Base-by-base conservation (phyloP, 2,797 vertebrate genomes). In the Eidolon dupreanum region DNA sequence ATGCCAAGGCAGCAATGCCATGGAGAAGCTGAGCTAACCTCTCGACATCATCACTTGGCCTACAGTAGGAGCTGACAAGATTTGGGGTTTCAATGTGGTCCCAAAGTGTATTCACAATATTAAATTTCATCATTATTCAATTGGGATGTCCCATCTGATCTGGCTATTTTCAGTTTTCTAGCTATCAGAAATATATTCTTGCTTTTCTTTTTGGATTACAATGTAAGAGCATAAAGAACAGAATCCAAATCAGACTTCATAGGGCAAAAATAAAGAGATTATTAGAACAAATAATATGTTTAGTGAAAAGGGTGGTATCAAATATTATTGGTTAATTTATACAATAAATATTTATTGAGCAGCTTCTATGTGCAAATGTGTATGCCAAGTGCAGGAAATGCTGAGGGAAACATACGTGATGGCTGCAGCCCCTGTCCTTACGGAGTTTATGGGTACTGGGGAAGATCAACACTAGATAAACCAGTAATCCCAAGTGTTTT, bases 231-330 rank as follows among this genome's bases (percentile, higher is more conserved):
- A 79, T 78, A 46, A 61, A n/a, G 57, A 38, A 4, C 33, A 86
- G n/a, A 83, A 59, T 66, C 24, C 5, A 33, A 78, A 77, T 19
- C 8, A 78, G 51, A 78, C 26, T 75, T 83, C 28, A 28, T 5
- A 26, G n/a, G 17, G 19, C 17, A 92, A 90, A 66, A 86, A 9
- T 88, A 87, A 92, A 75, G 33, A 77, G 68, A 63, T 77, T 26
- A 89, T 57, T 65, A 75, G 36, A 66, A 57, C 8, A 26, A 70
- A 53, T 57, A 68, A 20, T 90, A 31, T 51, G 8, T 6, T 59
- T 82, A 75, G 28, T 71, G 11, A 26, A 36, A 91, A 83, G 2
- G 65, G 22, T 59, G 36, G 3, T 31, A 33, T 55, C 49, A 57
- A 59, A 43, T 8, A 8, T 28, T 38, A 5, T n/a, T 53, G 7